Base-by-base conservation (phyloP, 1,140 invertebrate genomes). In the Stegodyphus mimosarum region DNA sequence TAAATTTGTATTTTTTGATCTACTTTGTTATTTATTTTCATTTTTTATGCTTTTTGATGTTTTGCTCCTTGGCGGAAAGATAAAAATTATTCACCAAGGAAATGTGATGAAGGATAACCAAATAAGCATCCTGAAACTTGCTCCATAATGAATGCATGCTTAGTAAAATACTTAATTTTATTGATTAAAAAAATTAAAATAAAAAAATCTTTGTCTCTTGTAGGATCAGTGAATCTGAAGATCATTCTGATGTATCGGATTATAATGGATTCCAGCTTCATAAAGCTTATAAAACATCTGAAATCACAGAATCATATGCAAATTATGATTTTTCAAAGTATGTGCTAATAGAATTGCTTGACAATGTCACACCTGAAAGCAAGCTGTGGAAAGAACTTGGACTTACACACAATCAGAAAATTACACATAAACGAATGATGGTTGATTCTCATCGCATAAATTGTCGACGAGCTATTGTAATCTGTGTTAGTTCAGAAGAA, bases 261-360 rank as follows among this genome's bases (percentile, higher is more conserved):
- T 9, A 60, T 60, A 60, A 60, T 15, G 15, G 55, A 15, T 15
- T 60, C 9, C 55, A 11, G 55, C 5, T 60, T 1, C 5, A 60
- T 60, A 60, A 60, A 60, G 15, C 55, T 11, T 0, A 2, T 60
- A 9, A 9, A 60, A 4, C 9, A 15, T 15, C 55, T 15, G 15
- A 15, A 15, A 60, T 9, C 55, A 9, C 9, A 60, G 55, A 60
- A 60, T 60, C 55, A 60, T 33, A 1, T 33, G 33, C 33, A 60
- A 60, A 72, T 50, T 76, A 55, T 77, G 83, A 86, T 53, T 86
- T 86, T 52, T 77, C 83, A 13, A 86, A 86, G 13, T 55, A 86
- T 86, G 83, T 86, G 50, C 75, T 86, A 0, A 86, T 86, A 53
- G 83, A 86, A 71, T 49, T 86, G 55, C 49, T 86, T 2, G 83